Base-by-base conservation (phyloP, 2,888 invertebrate species). In the Eubasilissa splendida region DNA sequence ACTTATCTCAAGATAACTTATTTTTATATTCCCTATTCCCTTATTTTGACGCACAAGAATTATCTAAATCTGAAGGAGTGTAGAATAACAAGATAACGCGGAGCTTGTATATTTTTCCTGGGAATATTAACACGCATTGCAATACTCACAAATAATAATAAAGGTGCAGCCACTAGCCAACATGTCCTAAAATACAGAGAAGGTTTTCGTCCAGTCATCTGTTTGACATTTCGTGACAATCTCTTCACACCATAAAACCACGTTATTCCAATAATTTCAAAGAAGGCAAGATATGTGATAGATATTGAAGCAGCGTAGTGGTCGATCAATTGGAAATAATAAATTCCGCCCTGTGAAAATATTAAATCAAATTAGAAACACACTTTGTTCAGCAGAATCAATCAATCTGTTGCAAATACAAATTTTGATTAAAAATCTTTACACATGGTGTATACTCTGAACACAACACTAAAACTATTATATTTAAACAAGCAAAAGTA, bases 281-380 rank as follows among this genome's bases (percentile, higher is more conserved):
- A 97, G 88, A 98, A 97, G 56, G 97, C 97, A 84, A 97, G 91
- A 87, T 96, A 97, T 90, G 97, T 95, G 76, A 97, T 95, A 78
- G 97, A 96, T 85, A 97, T 94, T 66, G 96, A 96, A 22, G 97
- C 96, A n/a, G 97, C 96, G 87, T 97, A 98, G 87, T 96, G 96
- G 87, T 97, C 97, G 92, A 98, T 95, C 84, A 98, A 87, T 90
- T 97, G 97, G 87, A 97, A 96, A 86, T 95, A 94, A 87, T 95
- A 97, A 88, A 97, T 97, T 84, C 97, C 97, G 84, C 97, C 96
- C 94, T 95, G 87, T 59, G 88, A 87, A 76, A 12, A 22, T 63
- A 63, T 22, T 22, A n/a, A 63, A n/a, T 8, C 3, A n/a, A 10
- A 58, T 58, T 58, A 10, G n/a, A 58, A 8, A 58, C 9, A 58